Base-by-base conservation (phyloP, 2,113 vertebrate species). In the Caranx ignobilis region DNA sequence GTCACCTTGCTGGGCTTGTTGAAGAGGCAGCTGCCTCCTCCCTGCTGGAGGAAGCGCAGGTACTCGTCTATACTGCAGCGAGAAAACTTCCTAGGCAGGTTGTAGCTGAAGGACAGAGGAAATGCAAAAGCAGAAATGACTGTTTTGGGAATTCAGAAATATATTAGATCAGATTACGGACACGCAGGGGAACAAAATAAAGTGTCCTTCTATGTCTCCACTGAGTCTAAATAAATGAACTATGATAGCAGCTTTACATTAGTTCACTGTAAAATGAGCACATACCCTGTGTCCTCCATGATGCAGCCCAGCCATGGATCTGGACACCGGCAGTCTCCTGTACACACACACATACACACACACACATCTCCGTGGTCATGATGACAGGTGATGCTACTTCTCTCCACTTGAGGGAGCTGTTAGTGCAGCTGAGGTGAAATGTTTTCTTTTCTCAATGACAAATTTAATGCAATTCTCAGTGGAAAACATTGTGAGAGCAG, bases 251-350 rank as follows among this genome's bases (percentile, higher is more conserved):
- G 12, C 26, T 4, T 37, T 37, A 37, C 12, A 19, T 37, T 21
- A 0, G 32, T 47, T 32, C 19, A 26, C 45, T 69, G 15, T 65
- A n/a, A 60, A 54, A 52, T 43, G 13, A 37, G 18, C 45, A 26
- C 92, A 85, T 94, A 99, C 98, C 98, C 98, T 0, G 97, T 99
- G 86, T 99, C 98, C 86, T 99, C 98, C 98, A 99, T 99, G 90
- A 99, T 99, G 21, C 98, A 99, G 37, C 98, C 98, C 77, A 97
- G 94, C 98, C 98, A 99, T 0, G 91, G 87, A 57, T 99, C 98
- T 0, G 98, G 96, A 94, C 97, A 99, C 60, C 96, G 95, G 90
- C 98, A 99, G 77, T 96, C 97, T 59, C 96, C 97, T 99, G 91
- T 6, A 81, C 75, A 50, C 1, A 83, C 5, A 82, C 50, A 87